These are phyloP conservation scores for Drosophila maculinotata DNA, from an alignment of 2,888 invertebrate species.

Conservation along the genomic window DNA sequence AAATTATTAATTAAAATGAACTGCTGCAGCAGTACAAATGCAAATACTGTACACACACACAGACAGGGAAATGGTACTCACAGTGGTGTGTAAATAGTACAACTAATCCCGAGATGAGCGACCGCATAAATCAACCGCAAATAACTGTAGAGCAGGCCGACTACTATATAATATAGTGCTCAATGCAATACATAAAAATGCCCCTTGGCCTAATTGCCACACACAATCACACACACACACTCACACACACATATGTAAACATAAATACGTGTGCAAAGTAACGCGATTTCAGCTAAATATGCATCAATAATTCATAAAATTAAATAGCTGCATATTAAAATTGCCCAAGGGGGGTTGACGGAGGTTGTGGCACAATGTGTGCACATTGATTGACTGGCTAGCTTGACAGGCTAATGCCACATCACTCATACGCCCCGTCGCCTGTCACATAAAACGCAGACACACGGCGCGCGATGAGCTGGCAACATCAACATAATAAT, in stretches of 20 bases:
- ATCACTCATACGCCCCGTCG: slow-evolving; percentile 51
- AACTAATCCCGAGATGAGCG: slow-evolving; percentile 71
- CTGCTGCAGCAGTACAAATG: slow-evolving; percentile 40
- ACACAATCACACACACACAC: slow-evolving; percentile 7
- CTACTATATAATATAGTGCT: slow-evolving; percentile 32
- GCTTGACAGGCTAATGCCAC: slow-evolving; percentile 45
- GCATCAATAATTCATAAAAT: slow-evolving; percentile 77
- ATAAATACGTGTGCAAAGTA: slow-evolving; percentile 6
- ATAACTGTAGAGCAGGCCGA: slow-evolving; percentile 38
- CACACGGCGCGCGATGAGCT: slow-evolving; percentile 33
- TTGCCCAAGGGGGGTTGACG: slow-evolving; percentile 3
- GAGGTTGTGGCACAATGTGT: slow-evolving; percentile 6
- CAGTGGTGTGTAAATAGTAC: slow-evolving; percentile 57
- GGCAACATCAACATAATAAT: slow-evolving; percentile 55
- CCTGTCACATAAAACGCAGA: slow-evolving; percentile 44
- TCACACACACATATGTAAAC: background rate
- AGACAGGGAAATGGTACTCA: background rate
- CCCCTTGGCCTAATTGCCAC: slow-evolving; percentile 60
- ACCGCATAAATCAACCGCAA: slow-evolving; percentile 78
- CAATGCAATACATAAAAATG: slow-evolving; percentile 46
- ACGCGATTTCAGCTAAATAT: slow-evolving; percentile 48
- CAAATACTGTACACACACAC: slow-evolving; percentile 6
- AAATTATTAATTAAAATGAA: slow-evolving; percentile 73
- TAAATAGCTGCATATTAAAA: slow-evolving; percentile 66
- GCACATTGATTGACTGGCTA: slow-evolving; percentile 34